Evolutionary conservation across 1,140 invertebrate species (phyloP).

Genomic region (Zaprionus inermis): DNA sequence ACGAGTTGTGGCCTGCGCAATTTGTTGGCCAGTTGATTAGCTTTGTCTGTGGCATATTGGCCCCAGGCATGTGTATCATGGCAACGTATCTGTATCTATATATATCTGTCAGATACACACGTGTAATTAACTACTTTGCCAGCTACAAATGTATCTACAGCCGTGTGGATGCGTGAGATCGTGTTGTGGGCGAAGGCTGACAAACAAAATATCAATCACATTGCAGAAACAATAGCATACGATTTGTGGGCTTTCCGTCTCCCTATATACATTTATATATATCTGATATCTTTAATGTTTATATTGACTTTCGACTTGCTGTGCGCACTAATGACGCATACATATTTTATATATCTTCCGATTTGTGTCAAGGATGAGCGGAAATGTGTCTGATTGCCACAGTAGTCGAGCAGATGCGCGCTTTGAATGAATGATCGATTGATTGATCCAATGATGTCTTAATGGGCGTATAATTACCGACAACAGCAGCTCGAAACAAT

Average conservation of each 20-base stretch:
- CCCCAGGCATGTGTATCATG: conserved; percentile 38
- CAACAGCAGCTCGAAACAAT: background rate
- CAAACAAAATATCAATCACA: conserved; percentile 30
- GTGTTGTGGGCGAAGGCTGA: conserved; percentile 65
- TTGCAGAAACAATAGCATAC: conserved; percentile 36
- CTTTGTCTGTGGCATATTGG: conserved; percentile 26
- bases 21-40: conserved; percentile 49
- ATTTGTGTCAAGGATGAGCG: conserved; percentile 78
- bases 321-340: conserved; percentile 63
- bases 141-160: conserved; percentile 25
- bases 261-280: conserved; percentile 6
- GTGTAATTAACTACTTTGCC: conserved; percentile 66
- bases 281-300: conserved; percentile 47
- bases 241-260: conserved; percentile 26
- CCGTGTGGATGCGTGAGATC: conserved; percentile 31
- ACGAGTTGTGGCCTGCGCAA: conserved; percentile 35
- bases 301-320: conserved; percentile 49
- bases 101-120: conserved; percentile 65
- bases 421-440: conserved; percentile 44
- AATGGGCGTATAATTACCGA: conserved; percentile 65
- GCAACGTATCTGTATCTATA: conserved; percentile 31
- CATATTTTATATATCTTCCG: conserved; percentile 38
- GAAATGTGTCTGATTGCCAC: conserved; percentile 49
- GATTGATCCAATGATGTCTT: conserved; percentile 65
- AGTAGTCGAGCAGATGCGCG: conserved; percentile 45